These are phyloP conservation scores for Molorchus minor DNA, from an alignment of 2,888 invertebrate genomes.

Conservation along the genomic window DNA sequence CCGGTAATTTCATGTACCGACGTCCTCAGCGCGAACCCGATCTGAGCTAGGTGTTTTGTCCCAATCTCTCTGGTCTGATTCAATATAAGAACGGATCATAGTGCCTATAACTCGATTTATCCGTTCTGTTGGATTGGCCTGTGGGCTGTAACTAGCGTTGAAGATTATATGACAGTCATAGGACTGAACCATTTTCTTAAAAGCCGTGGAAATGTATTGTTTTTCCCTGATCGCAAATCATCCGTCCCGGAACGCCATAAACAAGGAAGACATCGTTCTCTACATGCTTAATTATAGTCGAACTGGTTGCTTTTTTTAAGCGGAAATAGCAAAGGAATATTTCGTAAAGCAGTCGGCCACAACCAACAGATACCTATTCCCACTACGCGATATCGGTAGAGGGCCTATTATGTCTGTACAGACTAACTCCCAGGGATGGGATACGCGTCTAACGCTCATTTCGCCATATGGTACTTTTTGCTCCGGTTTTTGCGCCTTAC, in stretches of 20 bases:
- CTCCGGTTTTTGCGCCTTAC: slow-evolving; percentile 27
- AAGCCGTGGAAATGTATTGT: too few species aligned
- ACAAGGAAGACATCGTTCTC: slow-evolving; percentile 30
- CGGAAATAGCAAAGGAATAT: slow-evolving; percentile 19
- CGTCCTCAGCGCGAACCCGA: slow-evolving; percentile 43
- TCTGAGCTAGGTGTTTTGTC: slow-evolving; percentile 43
- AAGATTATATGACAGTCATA: too few species aligned
- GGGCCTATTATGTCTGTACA: slow-evolving; percentile 32
- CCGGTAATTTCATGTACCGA: slow-evolving; percentile 42
- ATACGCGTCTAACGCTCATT: slow-evolving; percentile 18
- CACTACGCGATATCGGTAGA: slow-evolving; percentile 15
- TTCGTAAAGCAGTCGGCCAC: slow-evolving; percentile 32
- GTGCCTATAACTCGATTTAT: too few species aligned
- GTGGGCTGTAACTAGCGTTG: too few species aligned
- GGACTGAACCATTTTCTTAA: too few species aligned
- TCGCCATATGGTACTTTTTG: slow-evolving; percentile 16
- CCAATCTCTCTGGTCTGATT: slow-evolving; percentile 33
- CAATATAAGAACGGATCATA: slow-evolving; percentile 31
- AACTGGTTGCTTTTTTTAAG: slow-evolving; percentile 21
- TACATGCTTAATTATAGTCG: slow-evolving; percentile 9
- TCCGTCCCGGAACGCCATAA: too few species aligned
- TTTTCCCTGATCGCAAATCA: too few species aligned
- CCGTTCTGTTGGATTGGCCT: too few species aligned
- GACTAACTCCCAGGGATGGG: slow-evolving; percentile 27
- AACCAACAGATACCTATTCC: slow-evolving; percentile 28